Conservation (phyloP, 2,113 vertebrate genomes). For the Stigmatopora argus region DNA sequence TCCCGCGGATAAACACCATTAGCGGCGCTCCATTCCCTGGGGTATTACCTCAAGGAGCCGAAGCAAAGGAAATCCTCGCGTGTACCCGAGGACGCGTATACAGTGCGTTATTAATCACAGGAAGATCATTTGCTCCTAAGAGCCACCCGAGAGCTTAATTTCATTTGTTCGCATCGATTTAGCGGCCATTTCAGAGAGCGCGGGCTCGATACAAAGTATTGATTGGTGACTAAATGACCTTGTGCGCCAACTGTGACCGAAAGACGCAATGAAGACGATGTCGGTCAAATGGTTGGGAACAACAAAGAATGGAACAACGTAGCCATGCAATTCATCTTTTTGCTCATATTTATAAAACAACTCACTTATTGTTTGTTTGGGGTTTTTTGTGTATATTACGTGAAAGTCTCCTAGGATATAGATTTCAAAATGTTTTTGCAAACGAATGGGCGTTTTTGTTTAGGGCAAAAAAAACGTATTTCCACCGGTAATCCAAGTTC, state of each 20-base stretch:
- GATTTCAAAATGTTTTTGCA: too few species aligned
- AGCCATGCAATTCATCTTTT: slow-evolving; percentile 39
- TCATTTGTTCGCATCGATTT: slow-evolving; percentile 70
- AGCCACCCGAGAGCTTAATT: slow-evolving; percentile 67
- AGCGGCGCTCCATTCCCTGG: slow-evolving; percentile 42
- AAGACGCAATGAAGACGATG: slow-evolving; percentile 26
- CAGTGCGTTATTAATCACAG: slow-evolving; percentile 68
- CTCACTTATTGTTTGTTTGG: too few species aligned
- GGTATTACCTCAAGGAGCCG: slow-evolving; percentile 35
- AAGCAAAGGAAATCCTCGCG: slow-evolving; percentile 45
- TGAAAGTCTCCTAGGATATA: too few species aligned
- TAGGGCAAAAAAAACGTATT: too few species aligned
- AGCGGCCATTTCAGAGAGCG: slow-evolving; percentile 61
- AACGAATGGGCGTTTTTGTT: too few species aligned
- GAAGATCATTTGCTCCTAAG: slow-evolving; percentile 60
- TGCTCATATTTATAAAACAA: slow-evolving; percentile 21
- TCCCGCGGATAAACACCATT: slow-evolving; percentile 48
- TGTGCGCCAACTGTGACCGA: slow-evolving; percentile 54
- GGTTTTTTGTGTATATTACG: too few species aligned
- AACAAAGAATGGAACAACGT: background rate
- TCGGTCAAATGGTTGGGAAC: slow-evolving; percentile 27
- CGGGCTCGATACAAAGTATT: slow-evolving; percentile 60
- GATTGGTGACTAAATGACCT: slow-evolving; percentile 67
- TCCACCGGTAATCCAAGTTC: too few species aligned
- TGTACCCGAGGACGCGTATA: slow-evolving; percentile 45